These are phyloP conservation scores for Melanotaenia boesemani DNA, from an alignment of 2,797 vertebrate genomes.

Conservation along the genomic window DNA sequence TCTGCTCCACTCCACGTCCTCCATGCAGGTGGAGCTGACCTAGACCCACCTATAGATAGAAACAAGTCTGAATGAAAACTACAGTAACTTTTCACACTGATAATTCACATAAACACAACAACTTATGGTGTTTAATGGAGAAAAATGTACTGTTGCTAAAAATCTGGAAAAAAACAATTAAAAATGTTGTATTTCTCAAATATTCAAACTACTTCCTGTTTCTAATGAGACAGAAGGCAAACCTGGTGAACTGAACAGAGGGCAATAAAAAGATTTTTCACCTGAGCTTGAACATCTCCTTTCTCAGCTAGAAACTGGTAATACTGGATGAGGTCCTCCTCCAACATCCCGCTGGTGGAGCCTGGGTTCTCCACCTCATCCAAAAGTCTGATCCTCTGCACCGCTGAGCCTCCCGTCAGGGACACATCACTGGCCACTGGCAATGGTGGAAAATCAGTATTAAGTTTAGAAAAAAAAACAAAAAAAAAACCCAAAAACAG, in stretches of 20 bases:
- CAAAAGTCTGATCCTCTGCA: slow-evolving; percentile 94
- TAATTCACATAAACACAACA: no score
- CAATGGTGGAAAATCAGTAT: neutral
- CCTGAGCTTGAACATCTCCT: slow-evolving; percentile 98
- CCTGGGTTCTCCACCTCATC: slow-evolving; percentile 97
- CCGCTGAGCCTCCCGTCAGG: slow-evolving; percentile 94
- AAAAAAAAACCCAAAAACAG: neutral
- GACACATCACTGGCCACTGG: slow-evolving; percentile 93
- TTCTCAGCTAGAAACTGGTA: slow-evolving; percentile 99
- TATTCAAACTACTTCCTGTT: neutral
- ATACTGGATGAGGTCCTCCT: slow-evolving; percentile 98
- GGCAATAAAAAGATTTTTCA: slow-evolving; percentile 54
- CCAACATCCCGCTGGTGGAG: slow-evolving; percentile 95
- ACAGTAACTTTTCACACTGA: neutral
- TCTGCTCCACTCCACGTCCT: slow-evolving; percentile 97
- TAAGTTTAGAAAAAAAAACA: neutral
- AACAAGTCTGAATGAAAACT: slow-evolving; percentile 6
- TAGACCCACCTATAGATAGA: slow-evolving; percentile 88
- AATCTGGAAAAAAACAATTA: neutral
- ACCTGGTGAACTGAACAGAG: neutral
- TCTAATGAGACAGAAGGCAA: rapidly evolving
- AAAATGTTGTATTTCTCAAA: neutral
- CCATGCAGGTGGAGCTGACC: slow-evolving; percentile 96
- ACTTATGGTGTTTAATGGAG: no score
- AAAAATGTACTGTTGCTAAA: no score